A percentile compares a stretch with the other conserved stretches of the same genome.
Evolutionary conservation across 2,797 vertebrate genomes (phyloP).

Genomic region (Mus minutoides): DNA sequence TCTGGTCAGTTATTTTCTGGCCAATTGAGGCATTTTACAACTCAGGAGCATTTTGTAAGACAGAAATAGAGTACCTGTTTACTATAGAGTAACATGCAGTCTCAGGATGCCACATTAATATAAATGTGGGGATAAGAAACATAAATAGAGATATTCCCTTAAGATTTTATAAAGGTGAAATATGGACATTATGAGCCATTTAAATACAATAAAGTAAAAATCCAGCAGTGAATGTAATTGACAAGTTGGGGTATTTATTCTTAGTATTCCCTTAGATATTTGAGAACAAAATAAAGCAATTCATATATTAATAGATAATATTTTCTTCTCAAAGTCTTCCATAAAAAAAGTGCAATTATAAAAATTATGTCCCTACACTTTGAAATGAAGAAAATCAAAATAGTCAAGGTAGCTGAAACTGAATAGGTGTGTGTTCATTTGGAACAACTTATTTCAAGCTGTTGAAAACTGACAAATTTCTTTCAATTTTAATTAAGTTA

Average conservation of each 20-base stretch:
- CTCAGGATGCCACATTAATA: slow-evolving; percentile 64
- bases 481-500: neutral
- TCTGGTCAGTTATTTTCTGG: slow-evolving; percentile 16
- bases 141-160: slow-evolving; percentile 65
- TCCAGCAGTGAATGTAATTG: neutral
- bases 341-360: neutral
- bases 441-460: neutral
- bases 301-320: neutral
- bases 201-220: slow-evolving; percentile 61
- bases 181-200: slow-evolving; percentile 47
- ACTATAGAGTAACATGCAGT: slow-evolving; percentile 43
- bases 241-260: slow-evolving; percentile 50
- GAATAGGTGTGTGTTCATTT: neutral
- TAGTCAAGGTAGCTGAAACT: neutral
- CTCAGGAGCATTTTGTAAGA: slow-evolving; percentile 32
- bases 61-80: slow-evolving; percentile 46
- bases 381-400: slow-evolving; percentile 26
- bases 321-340: neutral
- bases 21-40: slow-evolving; percentile 28
- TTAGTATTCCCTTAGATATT: neutral
- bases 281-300: neutral
- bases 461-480: neutral
- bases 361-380: slow-evolving; percentile 30
- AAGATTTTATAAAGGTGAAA: slow-evolving; percentile 33
- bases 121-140: slow-evolving; percentile 58